phyloP scores from a whole-genome alignment of 2,797 vertebrate species.

The Semotilus atromaculatus region DNA sequence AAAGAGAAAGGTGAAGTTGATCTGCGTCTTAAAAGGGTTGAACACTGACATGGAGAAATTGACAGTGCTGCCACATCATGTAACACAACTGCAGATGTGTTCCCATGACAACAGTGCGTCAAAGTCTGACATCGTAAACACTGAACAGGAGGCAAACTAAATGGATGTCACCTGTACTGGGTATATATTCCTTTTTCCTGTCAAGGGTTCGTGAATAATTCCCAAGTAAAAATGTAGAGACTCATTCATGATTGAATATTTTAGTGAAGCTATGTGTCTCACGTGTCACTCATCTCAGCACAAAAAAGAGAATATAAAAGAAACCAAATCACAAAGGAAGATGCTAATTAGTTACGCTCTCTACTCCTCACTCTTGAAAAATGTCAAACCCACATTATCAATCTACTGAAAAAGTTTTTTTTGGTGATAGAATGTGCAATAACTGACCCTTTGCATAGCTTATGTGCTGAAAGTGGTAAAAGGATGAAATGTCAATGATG shows the following conservation, averaged over 20 bases:
- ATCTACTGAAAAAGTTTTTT: neutral
- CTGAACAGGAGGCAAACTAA: neutral
- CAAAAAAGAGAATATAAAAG: neutral
- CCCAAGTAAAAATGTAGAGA: neutral
- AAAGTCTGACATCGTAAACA: slow-evolving; percentile 12
- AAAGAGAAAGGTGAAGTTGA: neutral
- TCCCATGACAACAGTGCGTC: slow-evolving; percentile 53
- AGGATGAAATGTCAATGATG: neutral
- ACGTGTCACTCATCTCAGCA: too few relatives aligned
- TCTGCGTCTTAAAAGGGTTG: slow-evolving; percentile 3
- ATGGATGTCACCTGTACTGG: neutral
- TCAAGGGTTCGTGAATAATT: slow-evolving; percentile 1
- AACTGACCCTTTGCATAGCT: neutral
- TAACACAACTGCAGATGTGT: slow-evolving; percentile 37
- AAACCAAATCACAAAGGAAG: neutral
- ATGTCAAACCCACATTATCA: neutral
- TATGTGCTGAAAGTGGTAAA: neutral
- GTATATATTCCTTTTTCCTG: neutral
- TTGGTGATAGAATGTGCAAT: neutral
- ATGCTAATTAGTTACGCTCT: neutral
- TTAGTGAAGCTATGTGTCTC: neutral
- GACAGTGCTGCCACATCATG: slow-evolving; percentile 11
- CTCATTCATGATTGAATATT: neutral
- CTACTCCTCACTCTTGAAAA: neutral
- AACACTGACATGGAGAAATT: neutral